Conservation (phyloP, 1,140 invertebrate species). For the Lanistes nyassanus region DNA sequence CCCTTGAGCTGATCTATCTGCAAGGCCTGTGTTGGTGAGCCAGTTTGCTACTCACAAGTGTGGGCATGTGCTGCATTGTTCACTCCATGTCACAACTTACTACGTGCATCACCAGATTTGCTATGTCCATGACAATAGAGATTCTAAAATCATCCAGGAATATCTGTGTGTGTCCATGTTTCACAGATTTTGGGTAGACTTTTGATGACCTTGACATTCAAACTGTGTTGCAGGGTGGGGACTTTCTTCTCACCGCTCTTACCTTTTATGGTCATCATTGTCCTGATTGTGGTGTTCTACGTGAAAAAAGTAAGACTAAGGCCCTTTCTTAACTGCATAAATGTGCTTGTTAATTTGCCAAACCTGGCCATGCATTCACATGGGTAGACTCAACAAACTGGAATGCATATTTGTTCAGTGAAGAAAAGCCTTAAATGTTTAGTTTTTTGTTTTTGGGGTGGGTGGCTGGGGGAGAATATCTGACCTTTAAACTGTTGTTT, state of each 20-base stretch:
- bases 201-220: too few relatives aligned
- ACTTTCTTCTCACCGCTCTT: slow-evolving; percentile 76
- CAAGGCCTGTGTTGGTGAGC: slow-evolving; percentile 77
- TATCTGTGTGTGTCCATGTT: slow-evolving; percentile 3
- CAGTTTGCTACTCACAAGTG: not conserved
- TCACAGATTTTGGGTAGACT: not conserved
- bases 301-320: slow-evolving; percentile 71
- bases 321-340: slow-evolving; percentile 1
- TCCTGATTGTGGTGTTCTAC: slow-evolving; percentile 78
- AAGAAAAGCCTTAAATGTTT: too few relatives aligned
- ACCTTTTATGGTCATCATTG: slow-evolving; percentile 73
- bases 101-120: not conserved
- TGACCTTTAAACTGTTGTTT: too few relatives aligned
- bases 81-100: too few relatives aligned
- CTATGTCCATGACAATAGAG: not conserved
- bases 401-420: too few relatives aligned
- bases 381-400: too few relatives aligned
- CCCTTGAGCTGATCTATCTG: slow-evolving; percentile 80
- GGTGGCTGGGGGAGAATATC: too few relatives aligned
- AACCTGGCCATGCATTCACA: too few relatives aligned
- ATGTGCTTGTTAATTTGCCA: not conserved
- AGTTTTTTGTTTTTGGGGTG: slow-evolving; percentile 1
- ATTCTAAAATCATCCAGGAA: not conserved
- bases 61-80: too few relatives aligned
- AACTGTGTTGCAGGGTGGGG: slow-evolving; percentile 69